These are phyloP conservation scores for Neoniphon sammara DNA, from an alignment of 2,797 vertebrate species.

Conservation along the genomic window DNA sequence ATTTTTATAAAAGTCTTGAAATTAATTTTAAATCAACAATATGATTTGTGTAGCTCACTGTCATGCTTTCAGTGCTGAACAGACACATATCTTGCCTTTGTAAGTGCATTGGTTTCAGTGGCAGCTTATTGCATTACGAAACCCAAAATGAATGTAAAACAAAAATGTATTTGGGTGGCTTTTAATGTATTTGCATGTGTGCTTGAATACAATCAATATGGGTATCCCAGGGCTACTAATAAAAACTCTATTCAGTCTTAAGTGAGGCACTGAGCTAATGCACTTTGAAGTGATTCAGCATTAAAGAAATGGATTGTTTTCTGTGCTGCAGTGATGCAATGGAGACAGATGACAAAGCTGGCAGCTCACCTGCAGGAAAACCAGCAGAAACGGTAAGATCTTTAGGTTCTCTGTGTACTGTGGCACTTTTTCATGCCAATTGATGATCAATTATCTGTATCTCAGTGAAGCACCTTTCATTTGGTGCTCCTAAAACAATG, in stretches of 20 bases:
- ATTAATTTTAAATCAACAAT: too few species aligned
- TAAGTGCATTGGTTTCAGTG: too few species aligned
- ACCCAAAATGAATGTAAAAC: too few species aligned
- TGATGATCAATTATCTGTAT: not conserved
- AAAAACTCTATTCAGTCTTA: not conserved
- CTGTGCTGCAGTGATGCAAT: slow-evolving; percentile 90
- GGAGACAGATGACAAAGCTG: slow-evolving; percentile 95
- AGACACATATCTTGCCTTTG: too few species aligned
- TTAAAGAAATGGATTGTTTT: not conserved
- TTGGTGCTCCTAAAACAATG: not conserved
- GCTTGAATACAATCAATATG: too few species aligned
- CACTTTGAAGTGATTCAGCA: not conserved
- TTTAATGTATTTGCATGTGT: too few species aligned
- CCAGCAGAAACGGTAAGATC: slow-evolving; percentile 85
- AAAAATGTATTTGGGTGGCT: too few species aligned
- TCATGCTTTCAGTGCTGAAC: too few species aligned
- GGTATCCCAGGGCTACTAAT: not conserved
- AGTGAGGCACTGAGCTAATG: not conserved
- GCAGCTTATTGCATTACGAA: too few species aligned
- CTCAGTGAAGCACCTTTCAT: not conserved
- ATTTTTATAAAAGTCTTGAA: too few species aligned
- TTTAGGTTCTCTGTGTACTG: slow-evolving; percentile 2
- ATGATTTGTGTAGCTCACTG: too few species aligned
- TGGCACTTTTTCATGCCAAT: not conserved
- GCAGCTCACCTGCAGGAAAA: slow-evolving; percentile 87